Evolutionary conservation across 2,888 invertebrate genomes (phyloP).

Genomic region (Leptopterna dolabrata): DNA sequence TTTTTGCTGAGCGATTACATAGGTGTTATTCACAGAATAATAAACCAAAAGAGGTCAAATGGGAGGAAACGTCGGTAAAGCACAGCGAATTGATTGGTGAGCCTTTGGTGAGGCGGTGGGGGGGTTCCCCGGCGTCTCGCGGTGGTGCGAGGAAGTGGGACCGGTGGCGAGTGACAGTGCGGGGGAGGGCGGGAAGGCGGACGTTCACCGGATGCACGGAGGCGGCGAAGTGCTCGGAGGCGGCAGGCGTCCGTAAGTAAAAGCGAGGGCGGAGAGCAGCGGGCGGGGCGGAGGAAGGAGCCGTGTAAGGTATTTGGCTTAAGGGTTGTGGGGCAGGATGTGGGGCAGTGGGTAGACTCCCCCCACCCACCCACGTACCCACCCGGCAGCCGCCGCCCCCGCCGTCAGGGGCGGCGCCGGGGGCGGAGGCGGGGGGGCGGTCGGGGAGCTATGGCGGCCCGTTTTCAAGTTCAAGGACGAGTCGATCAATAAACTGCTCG

Average conservation of each 20-base stretch:
- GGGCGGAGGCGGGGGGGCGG: not conserved
- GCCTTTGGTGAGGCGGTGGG: not conserved
- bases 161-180: not conserved
- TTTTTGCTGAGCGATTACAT: too few species aligned
- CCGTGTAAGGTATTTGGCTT: conserved; percentile 38
- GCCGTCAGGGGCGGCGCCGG: not conserved
- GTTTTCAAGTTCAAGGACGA: conserved; percentile 38
- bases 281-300: not conserved
- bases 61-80: too few species aligned
- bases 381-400: not conserved
- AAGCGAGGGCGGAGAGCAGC: not conserved
- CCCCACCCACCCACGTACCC: not conserved
- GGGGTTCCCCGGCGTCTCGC: not conserved
- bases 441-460: conserved; percentile 31
- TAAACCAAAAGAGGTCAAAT: too few species aligned
- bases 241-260: not conserved
- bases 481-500: conserved; percentile 25
- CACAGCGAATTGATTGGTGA: not conserved
- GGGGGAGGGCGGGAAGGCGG: not conserved
- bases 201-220: not conserved
- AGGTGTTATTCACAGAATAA: too few species aligned
- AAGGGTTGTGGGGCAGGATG: conserved; percentile 14
- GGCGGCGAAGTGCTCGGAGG: not conserved
- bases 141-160: not conserved
- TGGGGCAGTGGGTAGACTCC: conserved; percentile 35